These are phyloP conservation scores for Akabosia matsudoensis DNA, from an alignment of 1,140 invertebrate species.

Conservation along the genomic window DNA sequence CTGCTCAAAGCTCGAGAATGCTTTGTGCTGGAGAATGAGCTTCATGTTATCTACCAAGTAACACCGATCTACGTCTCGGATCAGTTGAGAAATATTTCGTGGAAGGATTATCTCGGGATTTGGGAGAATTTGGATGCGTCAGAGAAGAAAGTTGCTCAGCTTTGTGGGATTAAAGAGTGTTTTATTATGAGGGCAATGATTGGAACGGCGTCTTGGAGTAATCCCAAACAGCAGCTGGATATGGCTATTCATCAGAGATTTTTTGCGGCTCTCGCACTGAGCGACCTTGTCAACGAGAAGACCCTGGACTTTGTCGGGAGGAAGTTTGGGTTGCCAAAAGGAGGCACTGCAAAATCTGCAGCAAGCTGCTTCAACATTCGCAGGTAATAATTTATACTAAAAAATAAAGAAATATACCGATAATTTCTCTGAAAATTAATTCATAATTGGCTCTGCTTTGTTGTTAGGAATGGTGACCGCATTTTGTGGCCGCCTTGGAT, in stretches of 20 bases:
- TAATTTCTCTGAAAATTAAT: not conserved
- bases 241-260: conserved; percentile 66
- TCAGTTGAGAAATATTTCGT: conserved; percentile 67
- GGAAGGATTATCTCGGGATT: conserved; percentile 77
- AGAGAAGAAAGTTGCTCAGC: conserved; percentile 78
- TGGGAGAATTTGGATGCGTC: conserved; percentile 78
- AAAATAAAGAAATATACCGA: no score
- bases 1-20: conserved; percentile 83
- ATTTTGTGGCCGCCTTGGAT: conserved; percentile 89
- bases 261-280: conserved; percentile 84
- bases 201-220: conserved; percentile 60
- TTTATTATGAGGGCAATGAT: conserved; percentile 77
- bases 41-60: conserved; percentile 91
- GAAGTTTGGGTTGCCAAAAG: conserved; percentile 80
- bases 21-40: conserved; percentile 88
- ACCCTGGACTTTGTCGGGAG: conserved; percentile 71
- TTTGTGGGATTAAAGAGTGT: conserved; percentile 88
- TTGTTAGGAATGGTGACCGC: conserved; percentile 80
- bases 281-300: conserved; percentile 89
- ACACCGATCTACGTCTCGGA: conserved; percentile 78
- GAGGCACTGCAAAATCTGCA: conserved; percentile 88
- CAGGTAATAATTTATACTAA: conserved; percentile 64
- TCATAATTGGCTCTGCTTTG: conserved; percentile 25
- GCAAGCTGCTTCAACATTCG: conserved; percentile 92
- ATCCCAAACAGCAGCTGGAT: conserved; percentile 48